Percentiles rank a stretch among this genome's conserved stretches.
These are phyloP conservation scores for Anastrepha ludens DNA, from an alignment of 1,140 invertebrate genomes.

Conservation along the genomic window DNA sequence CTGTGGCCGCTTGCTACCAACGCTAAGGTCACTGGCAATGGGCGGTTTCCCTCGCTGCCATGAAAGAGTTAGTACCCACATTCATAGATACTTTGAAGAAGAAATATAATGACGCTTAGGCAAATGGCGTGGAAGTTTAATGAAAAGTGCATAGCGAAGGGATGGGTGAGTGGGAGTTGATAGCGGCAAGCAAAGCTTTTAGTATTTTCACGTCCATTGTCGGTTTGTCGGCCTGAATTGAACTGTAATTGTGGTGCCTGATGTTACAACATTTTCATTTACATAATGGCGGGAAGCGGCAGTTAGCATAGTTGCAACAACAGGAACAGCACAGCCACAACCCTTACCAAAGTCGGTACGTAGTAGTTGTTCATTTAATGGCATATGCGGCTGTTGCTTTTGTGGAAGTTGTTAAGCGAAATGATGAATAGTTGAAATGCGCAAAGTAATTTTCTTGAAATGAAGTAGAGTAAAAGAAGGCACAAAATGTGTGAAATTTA, in stretches of 20 bases:
- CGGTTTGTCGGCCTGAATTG: constrained; percentile 38
- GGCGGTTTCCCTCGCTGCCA: background rate
- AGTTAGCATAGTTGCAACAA: background rate
- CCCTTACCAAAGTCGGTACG: background rate
- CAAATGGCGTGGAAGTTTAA: background rate
- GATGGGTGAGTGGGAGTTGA: background rate
- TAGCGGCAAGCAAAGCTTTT: background rate
- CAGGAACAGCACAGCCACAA: background rate
- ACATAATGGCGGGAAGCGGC: constrained; percentile 18
- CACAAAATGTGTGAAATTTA: background rate
- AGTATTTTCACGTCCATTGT: constrained; percentile 31
- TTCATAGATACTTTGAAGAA: background rate
- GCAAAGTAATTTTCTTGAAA: constrained; percentile 31
- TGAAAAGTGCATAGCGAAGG: background rate
- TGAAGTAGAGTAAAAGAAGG: background rate
- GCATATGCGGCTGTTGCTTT: constrained; percentile 27
- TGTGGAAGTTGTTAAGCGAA: constrained; percentile 3
- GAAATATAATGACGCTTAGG: constrained; percentile 7
- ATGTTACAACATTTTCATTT: constrained; percentile 42
- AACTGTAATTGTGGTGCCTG: constrained; percentile 42
- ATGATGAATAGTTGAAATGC: constrained; percentile 43
- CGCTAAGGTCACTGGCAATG: constrained; percentile 15
- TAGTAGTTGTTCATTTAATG: background rate
- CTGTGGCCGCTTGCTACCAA: background rate
- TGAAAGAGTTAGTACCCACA: too few species aligned